These are phyloP conservation scores for Pararge aegeria DNA, from an alignment of 1,140 invertebrate species.

Conservation along the genomic window DNA sequence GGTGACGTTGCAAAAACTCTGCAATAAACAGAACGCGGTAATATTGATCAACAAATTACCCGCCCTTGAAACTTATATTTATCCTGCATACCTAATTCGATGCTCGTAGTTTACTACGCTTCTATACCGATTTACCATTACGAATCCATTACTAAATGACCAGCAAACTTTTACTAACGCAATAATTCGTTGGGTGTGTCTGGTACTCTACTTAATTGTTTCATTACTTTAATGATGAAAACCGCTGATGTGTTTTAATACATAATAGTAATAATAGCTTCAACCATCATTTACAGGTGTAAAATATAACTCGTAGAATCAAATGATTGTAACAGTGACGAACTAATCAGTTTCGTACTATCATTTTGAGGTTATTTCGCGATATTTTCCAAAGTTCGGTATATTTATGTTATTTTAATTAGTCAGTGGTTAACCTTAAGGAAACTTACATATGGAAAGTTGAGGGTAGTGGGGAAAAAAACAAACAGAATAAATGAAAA, in stretches of 20 bases:
- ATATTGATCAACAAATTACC: slow-evolving; percentile 13
- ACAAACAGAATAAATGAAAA: no score
- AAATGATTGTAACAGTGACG: no score
- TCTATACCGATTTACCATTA: background rate
- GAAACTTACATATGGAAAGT: no score
- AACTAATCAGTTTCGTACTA: no score
- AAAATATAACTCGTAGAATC: no score
- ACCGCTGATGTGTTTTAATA: background rate
- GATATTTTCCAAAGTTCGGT: no score
- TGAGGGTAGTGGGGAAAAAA: no score
- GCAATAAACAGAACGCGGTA: background rate
- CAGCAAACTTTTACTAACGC: background rate
- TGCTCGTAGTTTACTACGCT: background rate
- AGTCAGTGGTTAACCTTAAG: no score
- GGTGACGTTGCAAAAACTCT: background rate
- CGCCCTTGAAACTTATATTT: slow-evolving; percentile 4
- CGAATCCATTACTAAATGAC: background rate
- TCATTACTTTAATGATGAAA: background rate
- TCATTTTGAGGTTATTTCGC: no score
- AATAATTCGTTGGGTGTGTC: background rate
- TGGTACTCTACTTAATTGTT: background rate
- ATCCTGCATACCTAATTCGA: background rate
- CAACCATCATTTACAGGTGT: no score
- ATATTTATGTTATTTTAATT: no score
- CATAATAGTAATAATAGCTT: no score